Conservation (phyloP, 2,797 vertebrate species). For the Clarias fuscus region DNA sequence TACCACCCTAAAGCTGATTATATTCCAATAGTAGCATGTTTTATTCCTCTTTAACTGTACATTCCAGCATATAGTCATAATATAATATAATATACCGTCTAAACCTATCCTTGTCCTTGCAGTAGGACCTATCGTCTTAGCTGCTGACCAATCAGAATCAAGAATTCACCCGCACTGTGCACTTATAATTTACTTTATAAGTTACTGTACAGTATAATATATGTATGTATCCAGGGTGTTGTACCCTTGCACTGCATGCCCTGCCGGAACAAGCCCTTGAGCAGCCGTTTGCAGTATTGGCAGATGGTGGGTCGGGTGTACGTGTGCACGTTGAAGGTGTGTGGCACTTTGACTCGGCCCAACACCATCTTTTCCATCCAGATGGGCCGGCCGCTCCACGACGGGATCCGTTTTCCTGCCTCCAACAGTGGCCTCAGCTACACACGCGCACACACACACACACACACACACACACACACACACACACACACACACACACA, state of each 20-base stretch:
- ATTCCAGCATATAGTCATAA: neutral
- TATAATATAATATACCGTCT: neutral
- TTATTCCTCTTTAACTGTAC: neutral
- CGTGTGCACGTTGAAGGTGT: slow-evolving; percentile 96
- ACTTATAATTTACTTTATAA: neutral
- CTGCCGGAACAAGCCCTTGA: slow-evolving; percentile 96
- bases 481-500: neutral
- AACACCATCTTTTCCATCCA: slow-evolving; percentile 99
- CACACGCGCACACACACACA: neutral
- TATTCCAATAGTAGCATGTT: neutral
- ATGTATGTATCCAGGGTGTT: neutral
- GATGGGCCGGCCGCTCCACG: slow-evolving; percentile 97
- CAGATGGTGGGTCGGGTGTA: slow-evolving; percentile 96
- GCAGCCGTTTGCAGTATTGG: slow-evolving; percentile 95
- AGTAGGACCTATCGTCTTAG: too few relatives aligned
- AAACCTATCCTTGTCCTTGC: neutral
- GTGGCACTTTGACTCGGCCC: slow-evolving; percentile 93
- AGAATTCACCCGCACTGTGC: neutral
- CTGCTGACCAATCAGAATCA: neutral
- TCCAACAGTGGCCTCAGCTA: slow-evolving; percentile 85
- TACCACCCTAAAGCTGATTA: neutral
- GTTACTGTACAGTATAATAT: neutral
- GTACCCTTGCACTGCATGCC: slow-evolving; percentile 98
- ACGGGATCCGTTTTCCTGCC: slow-evolving; percentile 92
- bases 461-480: neutral